Evolutionary conservation across 35 echinoderm and acorn worm genomes (phyloP), one percentile per base, ranked within the genome.

Genomic region (Anneissia japonica): DNA sequence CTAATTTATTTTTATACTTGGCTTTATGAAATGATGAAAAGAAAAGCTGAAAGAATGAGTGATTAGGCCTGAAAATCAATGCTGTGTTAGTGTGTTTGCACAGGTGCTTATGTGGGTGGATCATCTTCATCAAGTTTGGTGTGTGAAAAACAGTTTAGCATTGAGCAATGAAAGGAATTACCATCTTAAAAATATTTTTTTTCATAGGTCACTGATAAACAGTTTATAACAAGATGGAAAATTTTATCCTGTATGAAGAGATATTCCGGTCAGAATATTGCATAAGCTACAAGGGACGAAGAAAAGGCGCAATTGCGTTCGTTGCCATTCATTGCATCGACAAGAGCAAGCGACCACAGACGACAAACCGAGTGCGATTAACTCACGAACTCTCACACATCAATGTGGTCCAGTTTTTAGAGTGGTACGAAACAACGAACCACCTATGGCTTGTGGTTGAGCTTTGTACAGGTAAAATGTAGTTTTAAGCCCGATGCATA

Each of bases 351-450:
- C 86, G 96, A 30, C 83, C 96, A 72, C 85, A 99, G 72, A 88
- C 90, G 7, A 99, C 96, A 26, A 99, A 99, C 78, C 80, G 89
- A 21, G 96, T 99, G 31, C 37, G 96, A n/a, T 46, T 99, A 41
- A 99, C 96, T 34, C 91, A 99, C 72, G 96, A 99, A 40, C 82
- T 99, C 23, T 64, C 86, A 23, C 86, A 99, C 32, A 39, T 85
- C 34, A 91, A 99, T 79, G 86, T 99, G 0, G 96, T 94, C 30
- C 81, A 99, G 31, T 99, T 99, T 76, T 87, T 84, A 30, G 96
- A 97, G 46, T 99, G 96, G 96, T 99, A 99, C 73, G 95, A 99
- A 55, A 99, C 96, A 4, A 99, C 96, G 19, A 99, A 99, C 40
- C 96, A 99, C 81, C 81, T 99, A 29, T 99, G 96, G 96, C 92